Evolutionary conservation across 1,140 invertebrate species (phyloP).

Genomic region (Lordiphosa collinella): DNA sequence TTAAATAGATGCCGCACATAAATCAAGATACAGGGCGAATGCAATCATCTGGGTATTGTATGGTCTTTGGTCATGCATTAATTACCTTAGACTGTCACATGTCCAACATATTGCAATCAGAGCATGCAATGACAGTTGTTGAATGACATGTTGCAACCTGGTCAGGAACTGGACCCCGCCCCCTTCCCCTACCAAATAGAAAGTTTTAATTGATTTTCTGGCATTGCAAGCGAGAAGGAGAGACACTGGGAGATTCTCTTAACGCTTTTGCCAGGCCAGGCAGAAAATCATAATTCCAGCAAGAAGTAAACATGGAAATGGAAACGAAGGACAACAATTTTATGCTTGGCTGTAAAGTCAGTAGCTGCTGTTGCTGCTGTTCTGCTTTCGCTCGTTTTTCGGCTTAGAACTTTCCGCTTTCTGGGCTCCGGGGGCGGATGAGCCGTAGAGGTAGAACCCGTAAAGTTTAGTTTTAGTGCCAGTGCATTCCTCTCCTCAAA

Average conservation of each 20-base stretch:
- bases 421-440: background rate
- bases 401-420: constrained; percentile 44
- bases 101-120: constrained; percentile 18
- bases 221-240: constrained; percentile 3
- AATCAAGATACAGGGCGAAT: too few species aligned
- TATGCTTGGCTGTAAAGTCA: constrained; percentile 39
- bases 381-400: constrained; percentile 17
- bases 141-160: constrained; percentile 25
- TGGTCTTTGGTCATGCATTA: constrained; percentile 13
- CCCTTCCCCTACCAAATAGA: constrained; percentile 10
- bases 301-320: constrained; percentile 32
- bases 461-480: constrained; percentile 65
- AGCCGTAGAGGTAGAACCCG: constrained; percentile 15
- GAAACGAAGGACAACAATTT: constrained; percentile 46
- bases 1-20: too few species aligned
- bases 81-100: constrained; percentile 54
- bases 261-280: constrained; percentile 30
- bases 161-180: background rate
- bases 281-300: constrained; percentile 49
- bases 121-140: constrained; percentile 28
- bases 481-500: constrained; percentile 58
- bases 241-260: constrained; percentile 10
- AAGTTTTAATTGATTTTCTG: constrained; percentile 76
- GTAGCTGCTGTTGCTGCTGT: constrained; percentile 9
- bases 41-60: too few species aligned